Evolutionary conservation across 2,113 vertebrate species (phyloP).

Genomic region (Platycercus adscitus): DNA sequence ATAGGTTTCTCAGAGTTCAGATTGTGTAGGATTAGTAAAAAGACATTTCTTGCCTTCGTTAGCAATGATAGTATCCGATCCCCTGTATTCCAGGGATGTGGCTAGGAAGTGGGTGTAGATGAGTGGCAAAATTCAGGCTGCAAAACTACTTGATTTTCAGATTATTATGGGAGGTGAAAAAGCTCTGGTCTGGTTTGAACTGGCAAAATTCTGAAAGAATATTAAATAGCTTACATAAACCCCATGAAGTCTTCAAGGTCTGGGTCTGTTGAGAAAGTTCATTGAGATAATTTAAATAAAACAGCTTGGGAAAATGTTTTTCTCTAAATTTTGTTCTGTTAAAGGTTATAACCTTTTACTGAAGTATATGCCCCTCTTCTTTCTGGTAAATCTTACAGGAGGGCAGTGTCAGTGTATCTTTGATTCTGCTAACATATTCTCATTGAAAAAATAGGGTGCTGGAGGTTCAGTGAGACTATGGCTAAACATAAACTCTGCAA

Average conservation of each 20-base stretch:
- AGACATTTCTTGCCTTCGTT: background rate
- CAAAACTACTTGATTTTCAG: background rate
- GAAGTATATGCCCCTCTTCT: background rate
- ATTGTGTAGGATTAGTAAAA: background rate
- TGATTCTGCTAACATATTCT: background rate
- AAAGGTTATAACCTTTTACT: background rate
- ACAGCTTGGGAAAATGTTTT: background rate
- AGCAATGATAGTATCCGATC: background rate
- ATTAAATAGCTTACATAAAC: background rate
- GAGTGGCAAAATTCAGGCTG: background rate
- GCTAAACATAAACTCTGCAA: background rate
- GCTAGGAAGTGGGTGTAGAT: background rate
- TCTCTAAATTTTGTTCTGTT: background rate
- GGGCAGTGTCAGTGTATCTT: background rate
- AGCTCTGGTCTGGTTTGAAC: background rate
- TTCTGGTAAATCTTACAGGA: background rate
- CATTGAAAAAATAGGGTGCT: background rate
- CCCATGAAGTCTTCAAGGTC: background rate
- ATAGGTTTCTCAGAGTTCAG: background rate
- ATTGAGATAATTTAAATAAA: background rate
- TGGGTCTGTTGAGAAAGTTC: background rate
- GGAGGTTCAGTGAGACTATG: background rate
- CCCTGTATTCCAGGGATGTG: background rate
- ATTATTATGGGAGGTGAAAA: background rate
- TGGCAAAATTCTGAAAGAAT: background rate